phyloP scores from a whole-genome alignment of 2,113 vertebrate species.

The Arothron firmamentum region DNA sequence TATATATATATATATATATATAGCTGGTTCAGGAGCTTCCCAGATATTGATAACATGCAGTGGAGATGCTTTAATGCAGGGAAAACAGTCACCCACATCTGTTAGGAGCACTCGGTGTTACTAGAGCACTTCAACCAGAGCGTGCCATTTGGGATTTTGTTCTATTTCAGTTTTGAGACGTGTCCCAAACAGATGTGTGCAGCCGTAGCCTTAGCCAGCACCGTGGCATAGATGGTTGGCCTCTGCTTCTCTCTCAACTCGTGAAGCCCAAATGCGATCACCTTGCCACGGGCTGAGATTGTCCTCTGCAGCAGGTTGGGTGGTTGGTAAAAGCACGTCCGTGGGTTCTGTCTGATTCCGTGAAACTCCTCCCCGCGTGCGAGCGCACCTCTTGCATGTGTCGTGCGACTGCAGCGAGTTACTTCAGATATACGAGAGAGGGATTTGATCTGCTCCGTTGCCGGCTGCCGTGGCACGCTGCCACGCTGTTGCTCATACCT shows the following conservation, averaged over 20 bases:
- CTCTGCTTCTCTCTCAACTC: no score
- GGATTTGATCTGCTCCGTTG: conserved; percentile 44
- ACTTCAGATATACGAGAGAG: conserved; percentile 39
- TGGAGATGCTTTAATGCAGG: conserved; percentile 51
- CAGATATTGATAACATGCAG: conserved; percentile 22
- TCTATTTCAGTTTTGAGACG: conserved; percentile 11
- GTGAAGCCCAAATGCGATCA: conserved; percentile 1
- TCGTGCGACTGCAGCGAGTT: conserved; percentile 40
- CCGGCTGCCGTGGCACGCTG: conserved; percentile 59
- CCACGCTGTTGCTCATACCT: conserved; percentile 46
- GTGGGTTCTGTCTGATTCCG: conserved; percentile 8
- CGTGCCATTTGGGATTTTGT: conserved; percentile 54
- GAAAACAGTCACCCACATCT: conserved; percentile 46
- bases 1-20: no score
- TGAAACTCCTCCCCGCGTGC: conserved; percentile 42
- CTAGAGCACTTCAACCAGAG: conserved; percentile 30
- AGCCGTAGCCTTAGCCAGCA: conserved; percentile 23
- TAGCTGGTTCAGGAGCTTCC: conserved; percentile 38
- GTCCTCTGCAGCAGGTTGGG: conserved; percentile 36
- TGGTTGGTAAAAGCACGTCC: conserved; percentile 53
- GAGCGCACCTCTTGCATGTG: conserved; percentile 55
- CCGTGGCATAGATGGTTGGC: no score
- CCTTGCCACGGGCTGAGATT: conserved; percentile 24
- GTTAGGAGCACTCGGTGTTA: conserved; percentile 38
- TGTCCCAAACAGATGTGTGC: background rate